phyloP scores from a whole-genome alignment of 2,797 vertebrate species.

The Sebastes wilsoni region DNA sequence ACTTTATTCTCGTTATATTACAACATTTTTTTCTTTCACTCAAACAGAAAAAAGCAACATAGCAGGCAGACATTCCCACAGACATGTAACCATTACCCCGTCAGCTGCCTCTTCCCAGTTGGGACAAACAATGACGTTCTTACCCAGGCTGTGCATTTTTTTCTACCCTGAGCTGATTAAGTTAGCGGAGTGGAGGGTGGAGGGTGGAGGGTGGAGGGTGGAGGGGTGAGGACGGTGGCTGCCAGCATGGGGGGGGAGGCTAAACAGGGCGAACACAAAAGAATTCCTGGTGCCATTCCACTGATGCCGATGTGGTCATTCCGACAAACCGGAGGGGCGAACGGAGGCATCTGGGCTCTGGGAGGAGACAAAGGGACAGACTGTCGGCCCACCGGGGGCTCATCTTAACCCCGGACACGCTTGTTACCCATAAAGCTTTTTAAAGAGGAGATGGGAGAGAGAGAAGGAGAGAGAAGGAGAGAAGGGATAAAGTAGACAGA shows the following conservation, averaged over 20 bases:
- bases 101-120: slow-evolving; percentile 29
- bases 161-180: slow-evolving; percentile 43
- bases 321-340: neutral
- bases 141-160: slow-evolving; percentile 6
- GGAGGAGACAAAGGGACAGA: slow-evolving; percentile 55
- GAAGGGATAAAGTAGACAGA: slow-evolving; percentile 6
- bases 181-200: slow-evolving; percentile 4
- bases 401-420: slow-evolving; percentile 53
- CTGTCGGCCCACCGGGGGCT: slow-evolving; percentile 29
- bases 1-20: too few species aligned
- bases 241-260: slow-evolving; percentile 3
- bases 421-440: slow-evolving; percentile 39
- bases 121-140: slow-evolving; percentile 37
- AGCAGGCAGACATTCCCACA: slow-evolving; percentile 23
- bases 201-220: neutral
- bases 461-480: neutral
- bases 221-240: slow-evolving; percentile 4
- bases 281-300: slow-evolving; percentile 66
- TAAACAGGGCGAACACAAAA: slow-evolving; percentile 40
- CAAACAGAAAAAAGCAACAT: neutral
- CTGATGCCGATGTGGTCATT: slow-evolving; percentile 59
- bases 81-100: neutral
- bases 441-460: neutral
- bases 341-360: slow-evolving; percentile 55
- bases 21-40: neutral